phyloP scores from a whole-genome alignment of 2,888 invertebrate species.

The Ramazzottius varieornatus region DNA sequence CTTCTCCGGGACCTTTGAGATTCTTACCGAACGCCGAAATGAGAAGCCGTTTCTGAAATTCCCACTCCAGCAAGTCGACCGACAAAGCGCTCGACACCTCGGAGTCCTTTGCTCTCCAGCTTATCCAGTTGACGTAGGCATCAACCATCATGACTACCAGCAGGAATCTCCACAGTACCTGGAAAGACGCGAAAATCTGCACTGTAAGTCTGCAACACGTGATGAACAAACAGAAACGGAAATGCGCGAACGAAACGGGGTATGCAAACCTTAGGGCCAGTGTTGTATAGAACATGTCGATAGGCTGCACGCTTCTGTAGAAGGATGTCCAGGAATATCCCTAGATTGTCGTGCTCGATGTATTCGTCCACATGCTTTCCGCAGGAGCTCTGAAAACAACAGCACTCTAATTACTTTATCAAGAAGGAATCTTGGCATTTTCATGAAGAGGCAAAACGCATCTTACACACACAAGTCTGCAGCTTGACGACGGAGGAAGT shows the following conservation, averaged over 20 bases:
- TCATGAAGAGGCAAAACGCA: neutral
- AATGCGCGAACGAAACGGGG: too few species aligned
- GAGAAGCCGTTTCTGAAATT: neutral
- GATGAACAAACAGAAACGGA: too few species aligned
- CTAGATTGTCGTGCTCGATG: conserved; percentile 64
- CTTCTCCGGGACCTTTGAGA: too few species aligned
- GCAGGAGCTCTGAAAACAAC: conserved; percentile 39
- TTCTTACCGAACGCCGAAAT: neutral
- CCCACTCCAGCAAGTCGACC: neutral
- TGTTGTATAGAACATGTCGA: conserved; percentile 56
- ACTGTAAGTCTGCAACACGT: too few species aligned
- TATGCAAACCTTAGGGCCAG: conserved; percentile 39
- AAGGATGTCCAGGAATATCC: conserved; percentile 56
- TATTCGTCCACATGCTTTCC: conserved; percentile 55
- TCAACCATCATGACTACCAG: neutral
- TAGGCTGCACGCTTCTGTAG: conserved; percentile 53
- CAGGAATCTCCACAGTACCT: neutral
- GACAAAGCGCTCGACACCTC: neutral
- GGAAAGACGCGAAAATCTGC: neutral
- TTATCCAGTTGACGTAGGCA: neutral
- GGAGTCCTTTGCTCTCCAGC: neutral
- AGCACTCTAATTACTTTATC: neutral
- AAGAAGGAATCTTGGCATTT: neutral
- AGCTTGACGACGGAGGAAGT: neutral
- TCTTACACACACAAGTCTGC: neutral